Base-by-base conservation (phyloP, 2,888 invertebrate genomes). In the Corbicula japonica region DNA sequence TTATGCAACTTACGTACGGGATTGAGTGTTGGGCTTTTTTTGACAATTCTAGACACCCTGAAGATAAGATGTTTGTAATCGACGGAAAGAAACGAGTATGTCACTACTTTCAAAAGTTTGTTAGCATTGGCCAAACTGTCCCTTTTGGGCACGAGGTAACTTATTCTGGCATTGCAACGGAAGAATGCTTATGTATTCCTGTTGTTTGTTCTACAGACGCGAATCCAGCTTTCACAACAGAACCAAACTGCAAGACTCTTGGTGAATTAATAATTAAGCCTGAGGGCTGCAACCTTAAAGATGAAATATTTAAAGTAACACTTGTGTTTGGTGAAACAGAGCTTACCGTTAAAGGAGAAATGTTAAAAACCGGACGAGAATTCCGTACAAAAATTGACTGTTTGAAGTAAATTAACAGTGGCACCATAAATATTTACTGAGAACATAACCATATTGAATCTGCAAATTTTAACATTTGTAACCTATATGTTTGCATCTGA, bases 321-420 rank as follows among this genome's bases (percentile, higher is more conserved):
- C 23, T 54, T 18, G n/a, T 54, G 18, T 54, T 54, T 54, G 54
- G 54, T 28, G 54, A 30, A 32, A 54, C 54, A 54, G 54, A 54
- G 30, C 54, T 54, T 2, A 30, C n/a, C 1, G 54, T 54, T 2
- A 54, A 30, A n/a, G 54, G 30, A n/a, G 32, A 54, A 30, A 54
- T 54, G 30, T 3, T 54, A 8, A 28, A 32, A 4, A 54, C 54
- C 12, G 54, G 54, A 15, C 54, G 12, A 32, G 54, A 54, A 54
- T 54, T 54, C n/a, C 32, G 12, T 15, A 54, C 54, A 54, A 54
- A 6, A 54, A 54, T 54, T 54, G 54, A 54, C 30, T 54, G 54
- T 54, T n/a, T 54, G 28, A 54, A 54, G n/a, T 54, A 30, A 61
- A n/a, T n/a, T n/a, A n/a, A n/a, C n/a, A n/a, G n/a, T n/a, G n/a